Percentiles rank a stretch among this genome's conserved stretches.
Evolutionary conservation across 1,140 invertebrate genomes (phyloP).

Genomic region (Daktulosphaira vitifoliae): DNA sequence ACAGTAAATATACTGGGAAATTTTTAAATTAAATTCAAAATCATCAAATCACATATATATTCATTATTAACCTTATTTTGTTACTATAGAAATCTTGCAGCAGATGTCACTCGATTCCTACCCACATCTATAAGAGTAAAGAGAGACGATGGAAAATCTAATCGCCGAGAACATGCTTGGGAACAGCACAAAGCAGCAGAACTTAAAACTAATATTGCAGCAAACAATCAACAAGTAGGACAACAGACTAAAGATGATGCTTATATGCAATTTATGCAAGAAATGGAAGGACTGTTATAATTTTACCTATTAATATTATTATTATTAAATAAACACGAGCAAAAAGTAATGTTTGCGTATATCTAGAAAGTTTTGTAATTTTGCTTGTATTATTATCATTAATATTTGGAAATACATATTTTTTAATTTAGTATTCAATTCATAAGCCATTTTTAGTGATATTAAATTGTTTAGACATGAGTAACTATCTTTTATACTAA

Average conservation of each 20-base stretch:
- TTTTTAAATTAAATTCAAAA: too few relatives aligned
- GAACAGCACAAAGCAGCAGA: conserved; percentile 37
- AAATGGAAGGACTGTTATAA: conserved; percentile 89
- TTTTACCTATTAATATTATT: conserved; percentile 35
- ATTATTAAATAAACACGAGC: too few relatives aligned
- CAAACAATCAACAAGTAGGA: conserved; percentile 43
- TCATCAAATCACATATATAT: background rate
- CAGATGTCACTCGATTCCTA: conserved; percentile 90
- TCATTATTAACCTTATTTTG: conserved; percentile 13
- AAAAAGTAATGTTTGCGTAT: too few relatives aligned
- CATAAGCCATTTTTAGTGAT: too few relatives aligned
- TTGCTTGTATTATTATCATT: too few relatives aligned
- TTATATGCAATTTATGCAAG: conserved; percentile 96
- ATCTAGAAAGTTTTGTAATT: too few relatives aligned
- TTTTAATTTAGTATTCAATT: too few relatives aligned
- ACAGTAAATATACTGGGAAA: too few relatives aligned
- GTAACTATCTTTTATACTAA: too few relatives aligned
- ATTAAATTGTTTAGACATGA: too few relatives aligned
- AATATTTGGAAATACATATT: too few relatives aligned
- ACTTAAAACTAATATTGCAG: conserved; percentile 38
- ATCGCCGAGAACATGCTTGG: conserved; percentile 41
- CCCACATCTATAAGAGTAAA: conserved; percentile 86
- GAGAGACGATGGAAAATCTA: conserved; percentile 57
- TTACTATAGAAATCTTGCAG: conserved; percentile 67
- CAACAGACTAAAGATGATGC: conserved; percentile 89